phyloP scores from a whole-genome alignment of 1,140 invertebrate species.

The Trachelipus rathkii region DNA sequence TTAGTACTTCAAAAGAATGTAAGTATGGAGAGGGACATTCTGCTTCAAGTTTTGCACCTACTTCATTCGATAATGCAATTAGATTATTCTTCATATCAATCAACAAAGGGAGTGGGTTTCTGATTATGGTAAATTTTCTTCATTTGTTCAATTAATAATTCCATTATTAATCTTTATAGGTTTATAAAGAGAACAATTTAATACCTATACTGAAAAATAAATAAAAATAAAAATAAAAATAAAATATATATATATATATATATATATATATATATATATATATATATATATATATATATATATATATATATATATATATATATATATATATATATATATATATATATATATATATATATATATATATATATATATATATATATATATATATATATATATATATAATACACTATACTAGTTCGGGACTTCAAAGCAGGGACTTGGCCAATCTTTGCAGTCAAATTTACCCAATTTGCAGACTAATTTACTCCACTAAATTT shows the following conservation, averaged over 20 bases:
- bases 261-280: constrained; percentile 13
- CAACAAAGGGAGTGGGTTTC: background rate
- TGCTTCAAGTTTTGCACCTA: background rate
- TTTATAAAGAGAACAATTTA: too few species aligned
- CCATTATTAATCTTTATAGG: background rate
- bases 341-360: too few species aligned
- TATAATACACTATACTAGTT: too few species aligned
- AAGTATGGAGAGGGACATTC: background rate
- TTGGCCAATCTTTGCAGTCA: too few species aligned
- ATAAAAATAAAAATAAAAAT: background rate
- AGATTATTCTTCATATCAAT: background rate
- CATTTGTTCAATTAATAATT: background rate
- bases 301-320: constrained; percentile 6
- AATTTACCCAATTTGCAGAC: too few species aligned
- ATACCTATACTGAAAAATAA: too few species aligned
- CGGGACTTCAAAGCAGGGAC: too few species aligned
- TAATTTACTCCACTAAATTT: too few species aligned
- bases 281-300: constrained; percentile 11
- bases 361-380: too few species aligned
- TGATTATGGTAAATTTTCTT: background rate
- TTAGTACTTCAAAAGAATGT: background rate
- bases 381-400: too few species aligned
- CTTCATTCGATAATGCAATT: background rate
- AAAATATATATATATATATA: constrained; percentile 11
- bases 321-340: background rate